These are phyloP conservation scores for Pachycephus smyrnensis DNA, from an alignment of 2,888 invertebrate genomes.

Conservation along the genomic window DNA sequence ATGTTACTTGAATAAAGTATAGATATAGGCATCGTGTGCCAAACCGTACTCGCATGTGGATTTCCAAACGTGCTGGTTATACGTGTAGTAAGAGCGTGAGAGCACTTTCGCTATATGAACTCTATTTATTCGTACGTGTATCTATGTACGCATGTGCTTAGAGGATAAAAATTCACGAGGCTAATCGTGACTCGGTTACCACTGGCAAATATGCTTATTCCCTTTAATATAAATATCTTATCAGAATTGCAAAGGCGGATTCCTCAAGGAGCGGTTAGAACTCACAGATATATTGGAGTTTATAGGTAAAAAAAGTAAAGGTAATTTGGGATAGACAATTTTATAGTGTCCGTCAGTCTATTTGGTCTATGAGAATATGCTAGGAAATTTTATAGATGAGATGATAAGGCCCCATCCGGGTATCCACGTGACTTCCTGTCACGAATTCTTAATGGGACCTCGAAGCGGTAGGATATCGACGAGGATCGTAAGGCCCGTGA, in stretches of 20 bases:
- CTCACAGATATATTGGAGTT: background rate
- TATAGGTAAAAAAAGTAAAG: too few relatives aligned
- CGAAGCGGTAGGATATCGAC: background rate
- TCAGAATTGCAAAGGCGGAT: conserved; percentile 49
- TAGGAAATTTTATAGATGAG: background rate
- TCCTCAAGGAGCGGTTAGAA: background rate
- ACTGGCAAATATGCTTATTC: conserved; percentile 29
- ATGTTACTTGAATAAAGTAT: background rate
- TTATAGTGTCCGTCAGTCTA: background rate
- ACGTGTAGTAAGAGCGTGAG: background rate
- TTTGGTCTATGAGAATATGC: background rate
- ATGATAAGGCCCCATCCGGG: background rate
- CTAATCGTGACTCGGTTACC: conserved; percentile 15
- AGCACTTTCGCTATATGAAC: background rate
- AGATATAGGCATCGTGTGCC: background rate
- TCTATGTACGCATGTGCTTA: background rate
- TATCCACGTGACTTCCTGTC: background rate
- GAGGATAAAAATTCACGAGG: background rate
- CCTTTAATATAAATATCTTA: conserved; percentile 40
- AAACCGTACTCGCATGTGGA: background rate
- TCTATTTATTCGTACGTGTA: background rate
- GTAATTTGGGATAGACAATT: background rate
- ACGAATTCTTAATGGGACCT: background rate
- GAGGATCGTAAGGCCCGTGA: background rate
- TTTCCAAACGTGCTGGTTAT: background rate